Conservation (phyloP, 2,888 invertebrate genomes). For the Drosophila testacea region DNA sequence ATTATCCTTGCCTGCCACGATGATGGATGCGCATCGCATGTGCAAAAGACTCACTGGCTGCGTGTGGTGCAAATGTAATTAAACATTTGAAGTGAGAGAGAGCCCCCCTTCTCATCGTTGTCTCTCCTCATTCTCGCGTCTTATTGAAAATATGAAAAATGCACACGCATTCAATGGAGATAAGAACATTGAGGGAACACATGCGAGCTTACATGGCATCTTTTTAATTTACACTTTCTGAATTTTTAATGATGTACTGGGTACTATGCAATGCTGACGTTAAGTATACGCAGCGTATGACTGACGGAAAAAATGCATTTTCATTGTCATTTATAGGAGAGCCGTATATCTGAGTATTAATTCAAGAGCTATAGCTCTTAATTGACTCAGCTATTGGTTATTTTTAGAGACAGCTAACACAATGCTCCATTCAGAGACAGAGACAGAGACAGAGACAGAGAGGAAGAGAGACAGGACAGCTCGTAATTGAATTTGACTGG, state of each 20-base stretch:
- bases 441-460: background rate
- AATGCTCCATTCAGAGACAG: background rate
- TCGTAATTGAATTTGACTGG: slow-evolving; percentile 67
- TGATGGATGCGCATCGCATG: slow-evolving; percentile 69
- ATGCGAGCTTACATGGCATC: slow-evolving; percentile 28
- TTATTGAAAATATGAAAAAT: slow-evolving; percentile 67
- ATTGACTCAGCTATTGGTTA: slow-evolving; percentile 27
- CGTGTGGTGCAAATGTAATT: slow-evolving; percentile 73
- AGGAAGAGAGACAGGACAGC: background rate
- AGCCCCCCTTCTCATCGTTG: background rate
- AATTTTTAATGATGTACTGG: slow-evolving; percentile 58
- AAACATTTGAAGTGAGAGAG: slow-evolving; percentile 51
- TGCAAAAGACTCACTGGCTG: slow-evolving; percentile 34
- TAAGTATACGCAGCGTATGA: slow-evolving; percentile 53
- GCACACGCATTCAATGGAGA: slow-evolving; percentile 59
- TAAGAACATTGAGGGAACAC: slow-evolving; percentile 1
- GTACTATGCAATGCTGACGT: slow-evolving; percentile 13
- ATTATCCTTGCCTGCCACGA: slow-evolving; percentile 42
- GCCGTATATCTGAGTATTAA: background rate
- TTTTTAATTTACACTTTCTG: slow-evolving; percentile 67
- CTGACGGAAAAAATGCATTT: slow-evolving; percentile 9
- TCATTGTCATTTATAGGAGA: background rate
- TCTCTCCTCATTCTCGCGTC: slow-evolving; percentile 16
- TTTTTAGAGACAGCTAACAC: slow-evolving; percentile 48
- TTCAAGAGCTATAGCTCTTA: background rate